Conservation (phyloP, 2,113 vertebrate species). For the Tringa solitaria region DNA sequence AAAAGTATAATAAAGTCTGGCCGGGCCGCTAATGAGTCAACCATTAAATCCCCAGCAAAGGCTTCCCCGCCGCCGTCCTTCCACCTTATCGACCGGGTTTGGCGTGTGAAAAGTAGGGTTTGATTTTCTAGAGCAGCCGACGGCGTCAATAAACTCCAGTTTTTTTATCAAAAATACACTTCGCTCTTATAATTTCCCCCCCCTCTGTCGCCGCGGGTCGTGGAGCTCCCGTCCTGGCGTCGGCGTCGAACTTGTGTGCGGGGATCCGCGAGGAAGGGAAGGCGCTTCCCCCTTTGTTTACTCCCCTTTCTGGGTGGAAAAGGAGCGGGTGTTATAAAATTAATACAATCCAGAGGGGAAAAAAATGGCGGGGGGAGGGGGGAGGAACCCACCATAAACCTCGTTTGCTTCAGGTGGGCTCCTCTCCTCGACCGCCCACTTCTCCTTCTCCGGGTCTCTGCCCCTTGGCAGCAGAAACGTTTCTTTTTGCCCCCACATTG, state of each 20-base stretch:
- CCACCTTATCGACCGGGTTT: accelerated
- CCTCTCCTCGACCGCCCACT: accelerated
- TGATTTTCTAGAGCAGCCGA: neutral
- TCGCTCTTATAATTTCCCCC: neutral
- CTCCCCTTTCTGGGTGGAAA: neutral
- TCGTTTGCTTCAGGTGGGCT: neutral
- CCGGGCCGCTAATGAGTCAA: accelerated
- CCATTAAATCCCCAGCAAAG: neutral
- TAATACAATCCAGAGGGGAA: neutral
- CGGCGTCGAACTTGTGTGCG: accelerated
- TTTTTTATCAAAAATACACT: neutral
- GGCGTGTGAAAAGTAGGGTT: neutral
- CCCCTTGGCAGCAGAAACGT: neutral
- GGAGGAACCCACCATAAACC: accelerated
- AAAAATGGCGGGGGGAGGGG: accelerated
- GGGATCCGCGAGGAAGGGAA: neutral
- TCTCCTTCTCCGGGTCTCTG: neutral
- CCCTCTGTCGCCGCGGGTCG: neutral
- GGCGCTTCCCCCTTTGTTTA: neutral
- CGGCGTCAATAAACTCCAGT: neutral
- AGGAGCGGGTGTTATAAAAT: neutral
- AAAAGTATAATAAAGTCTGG: neutral
- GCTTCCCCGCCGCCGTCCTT: neutral
- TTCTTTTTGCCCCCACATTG: neutral
- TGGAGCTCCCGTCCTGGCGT: neutral